These are phyloP conservation scores for Cyrtonyx montezumae DNA, from an alignment of 2,113 vertebrate species.

Conservation along the genomic window DNA sequence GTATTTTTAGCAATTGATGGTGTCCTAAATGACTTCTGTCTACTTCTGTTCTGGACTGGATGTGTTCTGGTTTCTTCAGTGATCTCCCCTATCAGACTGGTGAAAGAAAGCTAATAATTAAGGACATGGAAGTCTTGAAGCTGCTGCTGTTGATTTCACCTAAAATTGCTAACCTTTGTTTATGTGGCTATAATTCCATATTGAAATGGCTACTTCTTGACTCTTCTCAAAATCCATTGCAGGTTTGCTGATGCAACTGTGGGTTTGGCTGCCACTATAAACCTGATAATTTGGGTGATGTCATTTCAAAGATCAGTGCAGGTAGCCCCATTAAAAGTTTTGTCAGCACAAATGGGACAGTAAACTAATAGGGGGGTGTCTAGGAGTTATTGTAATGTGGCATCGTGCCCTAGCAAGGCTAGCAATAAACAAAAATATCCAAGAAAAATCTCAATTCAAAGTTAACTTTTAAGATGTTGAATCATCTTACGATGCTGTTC, in stretches of 20 bases:
- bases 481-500: not conserved
- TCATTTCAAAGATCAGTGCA: not conserved
- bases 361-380: not conserved
- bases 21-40: not conserved
- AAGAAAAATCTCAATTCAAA: not conserved
- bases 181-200: rapidly evolving
- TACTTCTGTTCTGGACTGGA: not conserved
- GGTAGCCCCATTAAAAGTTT: not conserved
- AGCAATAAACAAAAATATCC: not conserved
- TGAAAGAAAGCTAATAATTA: not conserved
- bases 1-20: not conserved
- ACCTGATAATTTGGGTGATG: not conserved
- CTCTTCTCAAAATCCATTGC: no score
- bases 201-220: not conserved
- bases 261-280: not conserved
- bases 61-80: not conserved
- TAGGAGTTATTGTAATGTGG: not conserved
- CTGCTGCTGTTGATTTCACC: not conserved
- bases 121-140: not conserved
- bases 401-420: not conserved
- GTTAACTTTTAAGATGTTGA: not conserved
- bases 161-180: not conserved
- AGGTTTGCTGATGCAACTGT: not conserved
- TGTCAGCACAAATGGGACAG: not conserved
- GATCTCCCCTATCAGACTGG: not conserved